Base-by-base conservation (phyloP, 2,113 vertebrate genomes). In the Orthonyx spaldingii region DNA sequence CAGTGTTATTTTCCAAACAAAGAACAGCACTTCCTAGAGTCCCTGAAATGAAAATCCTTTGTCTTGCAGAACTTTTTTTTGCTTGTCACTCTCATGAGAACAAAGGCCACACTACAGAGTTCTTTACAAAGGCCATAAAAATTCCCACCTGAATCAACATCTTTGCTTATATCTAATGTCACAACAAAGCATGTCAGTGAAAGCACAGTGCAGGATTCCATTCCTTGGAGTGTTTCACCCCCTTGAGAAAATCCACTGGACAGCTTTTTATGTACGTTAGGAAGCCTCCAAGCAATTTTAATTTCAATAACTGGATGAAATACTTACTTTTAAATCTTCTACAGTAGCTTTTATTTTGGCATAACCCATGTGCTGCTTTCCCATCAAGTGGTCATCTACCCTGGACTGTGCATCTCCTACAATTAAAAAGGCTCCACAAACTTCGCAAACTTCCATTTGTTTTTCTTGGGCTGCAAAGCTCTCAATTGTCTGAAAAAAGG, bases 371-470 rank as follows among this genome's bases (percentile, higher is more conserved):
- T 99, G 99, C 88, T 99, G 99, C 91, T 99, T 99, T 93, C 99
- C 99, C 99, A 99, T 99, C 96, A 99, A 98, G 96, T 99, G 99
- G 96, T 99, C 99, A 52, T 99, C 99, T 94, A 99, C 99, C 59
- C 99, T 97, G 89, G 99, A 99, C 96, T 99, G 99, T 59, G 99
- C 99, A 71, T 99, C 99, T 65, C 99, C 99, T 66, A 99, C 99
- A 59, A 99, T 99, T 96, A 99, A 98, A 97, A 99, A 99, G 71
- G 99, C 99, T 89, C 99, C 99, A 90, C 99, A 99, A 53, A 99
- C 99, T 98, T 99, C 99, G 94, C 99, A 99, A 91, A 99, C 99
- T 98, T 99, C 99, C 99, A 99, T 99, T 96, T 99, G 99, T 97
- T 99, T 99, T 98, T 99, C 99, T 96, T 99, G 99, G 68, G 99